Conservation (phyloP, 2,797 vertebrate species). For the Myotis vivesi region DNA sequence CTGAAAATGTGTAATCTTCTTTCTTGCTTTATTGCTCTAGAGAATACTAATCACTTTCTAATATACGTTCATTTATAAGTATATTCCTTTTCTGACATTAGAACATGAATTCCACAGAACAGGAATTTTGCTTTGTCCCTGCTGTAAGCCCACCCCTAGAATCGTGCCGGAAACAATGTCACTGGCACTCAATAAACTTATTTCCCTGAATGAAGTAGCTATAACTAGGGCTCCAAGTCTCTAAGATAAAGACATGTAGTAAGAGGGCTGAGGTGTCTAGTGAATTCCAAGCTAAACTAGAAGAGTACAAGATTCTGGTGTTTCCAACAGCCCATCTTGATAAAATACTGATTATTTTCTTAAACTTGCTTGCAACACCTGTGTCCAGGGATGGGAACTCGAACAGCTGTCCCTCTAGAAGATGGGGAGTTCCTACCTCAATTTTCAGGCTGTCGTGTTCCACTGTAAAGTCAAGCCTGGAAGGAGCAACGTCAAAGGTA, state of each 20-base stretch:
- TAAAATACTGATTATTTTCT: not conserved
- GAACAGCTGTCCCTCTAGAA: not conserved
- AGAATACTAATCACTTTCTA: not conserved
- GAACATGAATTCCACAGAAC: not conserved
- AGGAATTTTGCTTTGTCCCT: not conserved
- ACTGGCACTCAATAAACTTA: not conserved
- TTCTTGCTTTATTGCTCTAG: not conserved
- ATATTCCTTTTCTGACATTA: not conserved
- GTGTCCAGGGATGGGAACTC: not conserved
- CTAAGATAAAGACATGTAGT: not conserved
- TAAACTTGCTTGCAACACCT: not conserved
- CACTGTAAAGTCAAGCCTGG: constrained; percentile 93
- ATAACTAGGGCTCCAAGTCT: not conserved
- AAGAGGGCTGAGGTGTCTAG: accelerated
- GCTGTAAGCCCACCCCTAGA: not conserved
- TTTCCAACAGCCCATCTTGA: not conserved
- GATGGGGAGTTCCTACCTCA: constrained; percentile 85
- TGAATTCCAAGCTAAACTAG: not conserved
- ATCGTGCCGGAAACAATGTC: accelerated
- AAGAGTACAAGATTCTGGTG: not conserved
- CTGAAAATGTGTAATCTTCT: not conserved
- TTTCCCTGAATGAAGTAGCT: not conserved
- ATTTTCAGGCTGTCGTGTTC: constrained; percentile 94
- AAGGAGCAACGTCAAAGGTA: constrained; percentile 97
- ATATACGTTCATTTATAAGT: not conserved